Evolutionary conservation across 2,113 vertebrate species (phyloP).

Genomic region (Hemichromis elongatus): DNA sequence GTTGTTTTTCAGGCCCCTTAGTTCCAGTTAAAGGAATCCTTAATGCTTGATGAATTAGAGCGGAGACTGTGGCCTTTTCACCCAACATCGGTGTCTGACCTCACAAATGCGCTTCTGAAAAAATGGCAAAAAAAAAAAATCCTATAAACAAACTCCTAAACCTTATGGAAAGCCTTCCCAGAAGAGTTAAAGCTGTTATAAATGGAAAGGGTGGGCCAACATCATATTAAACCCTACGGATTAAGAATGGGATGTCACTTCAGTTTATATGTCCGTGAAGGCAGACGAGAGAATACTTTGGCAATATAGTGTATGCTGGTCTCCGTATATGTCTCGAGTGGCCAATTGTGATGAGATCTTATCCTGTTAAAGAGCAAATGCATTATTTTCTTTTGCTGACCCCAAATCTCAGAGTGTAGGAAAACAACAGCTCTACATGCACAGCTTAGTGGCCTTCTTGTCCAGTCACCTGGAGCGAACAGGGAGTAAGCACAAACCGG

Average conservation of each 20-base stretch:
- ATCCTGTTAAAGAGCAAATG: background rate
- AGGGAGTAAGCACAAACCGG: background rate
- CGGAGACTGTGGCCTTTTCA: background rate
- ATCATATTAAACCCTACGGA: background rate
- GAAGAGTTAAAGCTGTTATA: background rate
- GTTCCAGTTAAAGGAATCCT: background rate
- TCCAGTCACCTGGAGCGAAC: background rate
- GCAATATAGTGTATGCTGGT: background rate
- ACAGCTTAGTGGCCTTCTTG: background rate
- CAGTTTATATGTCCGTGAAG: background rate
- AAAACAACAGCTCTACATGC: background rate
- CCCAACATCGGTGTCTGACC: background rate
- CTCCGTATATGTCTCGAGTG: background rate
- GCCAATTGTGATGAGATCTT: background rate
- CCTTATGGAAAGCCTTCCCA: background rate
- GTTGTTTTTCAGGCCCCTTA: background rate
- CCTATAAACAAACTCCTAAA: background rate
- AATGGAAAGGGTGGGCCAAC: background rate
- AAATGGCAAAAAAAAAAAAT: background rate
- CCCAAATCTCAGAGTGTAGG: background rate
- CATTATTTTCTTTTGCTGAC: background rate
- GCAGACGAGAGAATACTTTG: background rate
- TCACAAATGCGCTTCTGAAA: background rate
- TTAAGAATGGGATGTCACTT: background rate
- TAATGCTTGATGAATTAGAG: background rate